A percentile compares a stretch with the other conserved stretches of the same genome.
phyloP scores from a whole-genome alignment of 2,797 vertebrate genomes.

The Oreonectes daqikongensis region DNA sequence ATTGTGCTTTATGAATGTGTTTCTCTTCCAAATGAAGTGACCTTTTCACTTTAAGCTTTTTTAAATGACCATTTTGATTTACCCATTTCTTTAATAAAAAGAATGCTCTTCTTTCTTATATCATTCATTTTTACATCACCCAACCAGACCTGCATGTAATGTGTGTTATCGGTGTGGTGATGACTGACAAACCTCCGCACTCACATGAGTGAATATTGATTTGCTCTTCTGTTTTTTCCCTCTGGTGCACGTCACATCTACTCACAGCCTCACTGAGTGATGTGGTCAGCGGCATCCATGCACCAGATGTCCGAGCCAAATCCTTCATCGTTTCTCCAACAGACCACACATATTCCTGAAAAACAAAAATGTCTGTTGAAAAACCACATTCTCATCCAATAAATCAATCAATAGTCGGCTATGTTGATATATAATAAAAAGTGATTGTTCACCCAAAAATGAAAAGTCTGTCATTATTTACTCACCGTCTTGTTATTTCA shows the following conservation, averaged over 20 bases:
- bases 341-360: neutral
- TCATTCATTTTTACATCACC: neutral
- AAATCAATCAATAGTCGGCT: neutral
- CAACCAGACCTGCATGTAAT: neutral
- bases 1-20: neutral
- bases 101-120: neutral
- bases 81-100: neutral
- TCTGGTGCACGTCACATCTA: constrained; percentile 48
- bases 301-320: constrained; percentile 33
- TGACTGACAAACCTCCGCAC: neutral
- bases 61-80: neutral
- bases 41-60: neutral
- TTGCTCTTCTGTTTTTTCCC: constrained; percentile 32
- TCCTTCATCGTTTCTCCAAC: constrained; percentile 27
- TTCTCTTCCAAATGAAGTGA: neutral
- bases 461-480: no score
- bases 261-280: constrained; percentile 42
- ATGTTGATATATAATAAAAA: no score
- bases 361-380: neutral
- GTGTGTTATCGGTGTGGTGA: constrained; percentile 8
- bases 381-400: neutral
- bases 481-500: no score
- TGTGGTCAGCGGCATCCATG: constrained; percentile 40
- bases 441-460: no score
- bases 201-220: constrained; percentile 50